phyloP scores from a whole-genome alignment of 2,888 invertebrate species.

The Acanthopleura granulata region DNA sequence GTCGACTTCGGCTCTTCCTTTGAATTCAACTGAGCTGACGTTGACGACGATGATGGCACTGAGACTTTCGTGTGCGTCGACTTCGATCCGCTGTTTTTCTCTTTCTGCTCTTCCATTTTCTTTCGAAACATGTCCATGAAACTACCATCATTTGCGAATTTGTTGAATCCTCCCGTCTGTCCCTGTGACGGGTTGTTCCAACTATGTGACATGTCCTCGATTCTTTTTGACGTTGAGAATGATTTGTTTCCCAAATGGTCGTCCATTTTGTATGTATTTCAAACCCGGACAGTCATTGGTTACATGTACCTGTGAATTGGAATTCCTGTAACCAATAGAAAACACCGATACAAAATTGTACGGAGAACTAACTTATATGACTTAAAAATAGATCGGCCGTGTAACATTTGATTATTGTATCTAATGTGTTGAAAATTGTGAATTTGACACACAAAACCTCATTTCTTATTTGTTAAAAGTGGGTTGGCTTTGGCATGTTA shows the following conservation, averaged over 20 bases:
- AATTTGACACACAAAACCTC: no score
- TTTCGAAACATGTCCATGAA: conserved; percentile 89
- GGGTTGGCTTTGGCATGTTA: no score
- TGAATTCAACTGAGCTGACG: background rate
- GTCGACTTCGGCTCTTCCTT: background rate
- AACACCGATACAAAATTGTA: no score
- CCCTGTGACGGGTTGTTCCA: background rate
- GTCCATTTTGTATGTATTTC: background rate
- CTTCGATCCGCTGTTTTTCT: background rate
- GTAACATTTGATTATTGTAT: no score
- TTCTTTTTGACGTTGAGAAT: background rate
- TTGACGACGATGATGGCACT: background rate
- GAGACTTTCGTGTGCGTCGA: background rate
- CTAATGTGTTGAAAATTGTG: no score
- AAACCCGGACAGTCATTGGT: background rate
- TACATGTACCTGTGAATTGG: no score
- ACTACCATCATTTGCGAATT: conserved; percentile 89
- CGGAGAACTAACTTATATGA: no score
- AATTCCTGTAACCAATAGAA: no score
- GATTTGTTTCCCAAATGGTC: background rate
- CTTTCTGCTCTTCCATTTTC: conserved; percentile 77
- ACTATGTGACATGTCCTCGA: background rate
- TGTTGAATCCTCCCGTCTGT: conserved; percentile 33
- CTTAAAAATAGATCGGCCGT: no score
- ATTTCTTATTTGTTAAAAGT: no score